phyloP scores from a whole-genome alignment of 2,888 invertebrate genomes.

The Dolichomitus sp. region DNA sequence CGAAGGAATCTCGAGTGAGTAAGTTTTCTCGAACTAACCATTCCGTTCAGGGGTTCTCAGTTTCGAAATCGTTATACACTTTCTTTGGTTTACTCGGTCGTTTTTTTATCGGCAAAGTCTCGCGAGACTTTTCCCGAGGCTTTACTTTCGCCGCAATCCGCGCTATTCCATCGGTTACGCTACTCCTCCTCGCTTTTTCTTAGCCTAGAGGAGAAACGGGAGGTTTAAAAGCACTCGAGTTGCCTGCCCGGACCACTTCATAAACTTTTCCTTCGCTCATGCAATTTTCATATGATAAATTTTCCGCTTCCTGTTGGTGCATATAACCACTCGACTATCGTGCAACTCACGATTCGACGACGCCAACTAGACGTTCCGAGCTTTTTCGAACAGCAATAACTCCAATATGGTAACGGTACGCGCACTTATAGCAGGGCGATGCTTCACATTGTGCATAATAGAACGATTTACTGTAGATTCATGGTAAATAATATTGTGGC shows the following conservation, averaged over 20 bases:
- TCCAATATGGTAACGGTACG: not conserved
- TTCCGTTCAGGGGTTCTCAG: not conserved
- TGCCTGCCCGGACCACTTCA: conserved; percentile 41
- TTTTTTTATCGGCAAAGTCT: conserved; percentile 14
- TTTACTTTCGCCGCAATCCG: conserved; percentile 13
- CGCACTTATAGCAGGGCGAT: not conserved
- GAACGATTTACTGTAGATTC: not conserved
- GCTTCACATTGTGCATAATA: conserved; percentile 4
- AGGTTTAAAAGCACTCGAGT: conserved; percentile 21
- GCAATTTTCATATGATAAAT: conserved; percentile 59
- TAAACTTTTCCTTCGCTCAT: conserved; percentile 56
- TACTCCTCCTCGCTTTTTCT: not conserved
- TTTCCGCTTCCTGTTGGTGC: conserved; percentile 7
- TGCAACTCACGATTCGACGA: conserved; percentile 17
- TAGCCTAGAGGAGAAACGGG: not conserved
- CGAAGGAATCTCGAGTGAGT: not conserved
- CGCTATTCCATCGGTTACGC: conserved; percentile 6
- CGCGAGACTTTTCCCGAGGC: conserved; percentile 18
- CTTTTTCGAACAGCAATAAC: not conserved
- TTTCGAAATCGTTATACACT: conserved; percentile 11
- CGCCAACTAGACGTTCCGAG: not conserved
- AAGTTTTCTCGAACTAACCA: not conserved
- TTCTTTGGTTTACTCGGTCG: not conserved
- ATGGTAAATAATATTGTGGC: not conserved
- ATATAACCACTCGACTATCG: not conserved